Base-by-base conservation (phyloP, 2,888 invertebrate genomes). In the Cordilura impudica region DNA sequence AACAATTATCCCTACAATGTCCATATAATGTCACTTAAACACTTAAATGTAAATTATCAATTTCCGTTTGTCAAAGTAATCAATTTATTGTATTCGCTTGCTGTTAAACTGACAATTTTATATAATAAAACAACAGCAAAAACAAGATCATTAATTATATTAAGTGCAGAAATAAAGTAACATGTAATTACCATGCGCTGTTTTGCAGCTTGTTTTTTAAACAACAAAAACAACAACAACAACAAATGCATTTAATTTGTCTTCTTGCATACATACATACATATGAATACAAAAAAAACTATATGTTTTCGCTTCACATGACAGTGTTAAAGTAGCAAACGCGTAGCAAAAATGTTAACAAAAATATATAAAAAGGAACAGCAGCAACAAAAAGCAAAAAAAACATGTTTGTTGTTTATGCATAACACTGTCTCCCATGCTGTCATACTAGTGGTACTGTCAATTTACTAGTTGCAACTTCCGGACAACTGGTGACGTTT, bases 401-500 rank as follows among this genome's bases (percentile, higher is more conserved):
- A 47, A 47, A 35, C 47, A 74, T 39, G 70, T 56, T 67, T 67
- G 58, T 69, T 63, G 72, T 83, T 70, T 60, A 35, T 70, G 51
- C 71, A 75, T 74, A 70, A 56, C 63, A 53, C 69, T 69, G 73
- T 67, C 73, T 73, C 63, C 63, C 69, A 63, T 63, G 60, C 70
- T 78, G 74, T 70, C 78, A 75, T 66, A 73, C 70, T 69, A 81
- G 77, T 78, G 80, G 67, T 47, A 73, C 82, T 83, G 83, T 81
- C 82, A 83, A 82, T 84, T 84, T 82, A 82, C 83, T 85, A 79
- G 78, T 84, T 84, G 85, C 83, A 84, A 83, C 84, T 85, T 87
- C 87, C 87, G 88, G 87, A 86, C 88, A 86, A 87, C 86, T 87
- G 87, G 82, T 85, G 88, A 85, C 87, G 86, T 86, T 87, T 87